Conservation (phyloP, 2,888 invertebrate species). For the Leptopterna dolabrata region DNA sequence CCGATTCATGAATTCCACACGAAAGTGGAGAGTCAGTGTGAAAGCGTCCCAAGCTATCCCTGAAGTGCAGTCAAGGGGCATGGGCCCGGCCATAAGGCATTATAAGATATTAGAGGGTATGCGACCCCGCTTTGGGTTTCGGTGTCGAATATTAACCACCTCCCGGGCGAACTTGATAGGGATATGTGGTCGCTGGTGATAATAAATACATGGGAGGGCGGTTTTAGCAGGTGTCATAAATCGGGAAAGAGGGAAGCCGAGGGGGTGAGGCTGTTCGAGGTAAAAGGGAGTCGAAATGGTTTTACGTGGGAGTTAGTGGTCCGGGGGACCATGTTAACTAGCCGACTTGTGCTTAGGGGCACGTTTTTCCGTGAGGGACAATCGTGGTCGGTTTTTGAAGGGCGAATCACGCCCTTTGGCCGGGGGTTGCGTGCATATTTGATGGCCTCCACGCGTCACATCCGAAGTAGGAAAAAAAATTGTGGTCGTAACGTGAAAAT, state of each 20-base stretch:
- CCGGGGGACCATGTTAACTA: conserved; percentile 38
- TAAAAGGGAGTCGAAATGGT: background rate
- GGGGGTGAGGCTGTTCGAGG: background rate
- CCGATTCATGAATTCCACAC: conserved; percentile 39
- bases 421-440: conserved; percentile 28
- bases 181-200: conserved; percentile 52
- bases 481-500: background rate
- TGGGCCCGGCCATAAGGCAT: conserved; percentile 47
- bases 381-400: conserved; percentile 17
- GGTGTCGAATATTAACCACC: conserved; percentile 54
- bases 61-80: conserved; percentile 41
- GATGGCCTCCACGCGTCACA: conserved; percentile 27
- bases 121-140: conserved; percentile 22
- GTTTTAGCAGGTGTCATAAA: conserved; percentile 56
- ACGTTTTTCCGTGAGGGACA: conserved; percentile 40
- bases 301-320: background rate
- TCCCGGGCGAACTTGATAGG: conserved; percentile 42
- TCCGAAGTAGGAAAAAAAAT: conserved; percentile 12
- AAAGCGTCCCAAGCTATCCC: conserved; percentile 51
- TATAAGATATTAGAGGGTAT: conserved; percentile 51
- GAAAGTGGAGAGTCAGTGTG: background rate
- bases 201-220: conserved; percentile 52
- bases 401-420: conserved; percentile 31
- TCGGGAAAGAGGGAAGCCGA: conserved; percentile 39
- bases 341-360: conserved; percentile 43